These are phyloP conservation scores for Drosophila albomicans DNA, from an alignment of 1,140 invertebrate genomes.

Conservation along the genomic window DNA sequence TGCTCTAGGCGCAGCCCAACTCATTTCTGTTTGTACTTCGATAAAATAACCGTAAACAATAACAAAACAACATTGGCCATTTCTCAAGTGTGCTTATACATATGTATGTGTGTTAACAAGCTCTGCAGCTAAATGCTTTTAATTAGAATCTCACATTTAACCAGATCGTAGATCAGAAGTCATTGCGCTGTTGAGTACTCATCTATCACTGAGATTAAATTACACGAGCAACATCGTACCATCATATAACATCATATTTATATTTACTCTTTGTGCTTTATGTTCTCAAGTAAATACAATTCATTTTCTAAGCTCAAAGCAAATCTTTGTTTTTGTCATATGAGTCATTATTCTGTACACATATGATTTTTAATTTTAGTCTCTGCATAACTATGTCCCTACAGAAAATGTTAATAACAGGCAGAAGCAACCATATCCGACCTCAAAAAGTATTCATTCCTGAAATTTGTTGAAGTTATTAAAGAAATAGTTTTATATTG, in stretches of 20 bases:
- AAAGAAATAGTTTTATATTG: too few relatives aligned
- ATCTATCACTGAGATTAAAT: background rate
- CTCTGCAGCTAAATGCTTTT: conserved; percentile 15
- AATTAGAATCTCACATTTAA: conserved; percentile 17
- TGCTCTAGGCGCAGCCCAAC: conserved; percentile 10
- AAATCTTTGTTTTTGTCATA: too few relatives aligned
- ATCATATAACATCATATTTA: background rate
- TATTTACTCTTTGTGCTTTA: background rate
- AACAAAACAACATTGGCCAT: conserved; percentile 15
- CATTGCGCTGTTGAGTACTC: background rate
- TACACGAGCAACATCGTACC: too few relatives aligned
- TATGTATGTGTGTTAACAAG: background rate
- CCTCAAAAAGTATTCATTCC: too few relatives aligned
- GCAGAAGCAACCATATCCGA: too few relatives aligned
- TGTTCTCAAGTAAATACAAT: too few relatives aligned
- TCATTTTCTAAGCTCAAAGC: too few relatives aligned
- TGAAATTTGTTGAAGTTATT: too few relatives aligned
- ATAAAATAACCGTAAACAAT: conserved; percentile 30
- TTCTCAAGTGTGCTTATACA: background rate
- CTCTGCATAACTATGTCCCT: too few relatives aligned
- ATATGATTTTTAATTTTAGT: too few relatives aligned
- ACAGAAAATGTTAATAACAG: too few relatives aligned
- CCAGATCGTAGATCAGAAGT: conserved; percentile 13
- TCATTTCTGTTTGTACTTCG: conserved; percentile 18
- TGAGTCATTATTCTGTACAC: too few relatives aligned